These are phyloP conservation scores for Chaetodon trifasciatus DNA, from an alignment of 2,797 vertebrate species.

Conservation along the genomic window DNA sequence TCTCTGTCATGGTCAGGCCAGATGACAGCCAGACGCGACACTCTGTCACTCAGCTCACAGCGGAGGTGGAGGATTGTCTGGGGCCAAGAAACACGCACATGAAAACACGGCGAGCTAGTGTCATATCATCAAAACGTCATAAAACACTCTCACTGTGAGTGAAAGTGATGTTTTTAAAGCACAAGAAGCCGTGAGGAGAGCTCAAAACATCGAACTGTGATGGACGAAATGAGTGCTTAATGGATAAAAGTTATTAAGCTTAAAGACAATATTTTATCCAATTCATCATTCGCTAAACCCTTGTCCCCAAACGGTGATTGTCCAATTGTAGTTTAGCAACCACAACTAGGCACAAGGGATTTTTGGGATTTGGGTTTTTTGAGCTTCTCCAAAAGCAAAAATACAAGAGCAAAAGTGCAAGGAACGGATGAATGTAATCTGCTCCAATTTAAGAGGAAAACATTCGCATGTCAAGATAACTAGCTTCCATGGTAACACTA, in stretches of 20 bases:
- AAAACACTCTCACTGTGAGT: slow-evolving; percentile 20
- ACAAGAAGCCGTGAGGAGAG: background rate
- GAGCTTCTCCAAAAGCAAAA: background rate
- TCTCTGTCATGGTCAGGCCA: slow-evolving; percentile 77
- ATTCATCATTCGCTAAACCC: background rate
- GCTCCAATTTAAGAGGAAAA: background rate
- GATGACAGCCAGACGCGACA: slow-evolving; percentile 77
- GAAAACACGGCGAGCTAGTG: slow-evolving; percentile 46
- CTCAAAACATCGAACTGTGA: background rate
- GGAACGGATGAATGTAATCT: background rate
- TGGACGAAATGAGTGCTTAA: background rate
- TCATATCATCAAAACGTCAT: slow-evolving; percentile 50
- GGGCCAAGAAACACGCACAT: slow-evolving; percentile 57
- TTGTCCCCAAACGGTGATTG: background rate
- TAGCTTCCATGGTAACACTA: background rate
- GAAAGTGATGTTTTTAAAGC: slow-evolving; percentile 33
- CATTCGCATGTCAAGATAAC: background rate
- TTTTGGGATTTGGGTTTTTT: background rate
- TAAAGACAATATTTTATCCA: background rate
- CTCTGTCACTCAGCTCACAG: slow-evolving; percentile 75
- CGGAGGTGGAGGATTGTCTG: slow-evolving; percentile 68
- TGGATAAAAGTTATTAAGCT: background rate
- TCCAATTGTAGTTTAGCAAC: background rate
- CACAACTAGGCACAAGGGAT: background rate
- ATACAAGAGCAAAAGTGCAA: background rate